Base-by-base conservation (phyloP, 2,888 invertebrate genomes). In the Drosophila paranaensis region DNA sequence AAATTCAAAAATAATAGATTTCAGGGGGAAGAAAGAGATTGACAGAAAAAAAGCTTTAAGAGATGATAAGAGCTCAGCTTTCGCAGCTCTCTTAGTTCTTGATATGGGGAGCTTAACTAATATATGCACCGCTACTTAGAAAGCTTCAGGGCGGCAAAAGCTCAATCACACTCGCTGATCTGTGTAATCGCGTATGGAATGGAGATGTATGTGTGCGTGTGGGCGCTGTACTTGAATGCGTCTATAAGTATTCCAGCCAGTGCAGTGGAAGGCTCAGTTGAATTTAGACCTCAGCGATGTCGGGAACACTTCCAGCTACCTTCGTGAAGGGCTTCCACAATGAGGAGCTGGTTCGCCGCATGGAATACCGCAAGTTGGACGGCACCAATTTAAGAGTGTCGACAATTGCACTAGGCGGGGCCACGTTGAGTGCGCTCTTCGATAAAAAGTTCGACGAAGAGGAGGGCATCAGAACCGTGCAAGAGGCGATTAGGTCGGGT, bases 311-410 rank as follows among this genome's bases (percentile, higher is more conserved):
- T 20, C 95, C 95, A 43, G 90, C 93, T 64, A 96, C 95, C 4
- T 96, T 94, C 81, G 94, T 95, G 0, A 93, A 94, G 78, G 95
- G 94, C 40, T 96, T 95, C 83, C 96, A 96, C 84, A 93, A 95
- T 92, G 93, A 94, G 78, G 93, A 94, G 45, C 92, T 92, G 20
- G 94, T 96, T 0, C 92, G 93, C 60, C 93, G 94, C 80, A 97
- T 98, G 96, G 94, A 94, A 88, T 98, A 97, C 91, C 94, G 94
- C 63, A 83, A 93, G 51, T 93, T 98, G 27, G 98, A 92, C 11
- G 94, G 94, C 65, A 98, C 97, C 0, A 96, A 95, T 20, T 90
- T 97, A 70, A 91, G 94, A 63, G 94, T 97, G 11, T 97, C 97
- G 4, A 94, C 95, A 82, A 87, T 97, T 43, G 94, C 96, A 27